Evolutionary conservation across 1,140 invertebrate genomes (phyloP).

Genomic region (Agrilus planipennis): DNA sequence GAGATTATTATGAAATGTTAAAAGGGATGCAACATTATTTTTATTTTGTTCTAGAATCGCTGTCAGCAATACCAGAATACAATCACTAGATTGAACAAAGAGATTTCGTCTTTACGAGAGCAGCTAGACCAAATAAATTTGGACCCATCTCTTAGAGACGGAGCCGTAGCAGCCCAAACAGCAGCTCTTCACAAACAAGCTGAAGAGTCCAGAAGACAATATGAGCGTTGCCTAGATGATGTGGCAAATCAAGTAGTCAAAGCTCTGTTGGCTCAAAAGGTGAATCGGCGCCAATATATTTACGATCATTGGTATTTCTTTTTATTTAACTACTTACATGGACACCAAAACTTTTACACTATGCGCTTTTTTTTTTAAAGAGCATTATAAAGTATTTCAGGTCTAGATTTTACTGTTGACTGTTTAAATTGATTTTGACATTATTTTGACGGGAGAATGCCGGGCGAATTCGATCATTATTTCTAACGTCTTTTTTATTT

Average conservation of each 20-base stretch:
- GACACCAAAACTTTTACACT: too few relatives aligned
- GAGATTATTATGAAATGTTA: not conserved
- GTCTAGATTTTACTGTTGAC: too few relatives aligned
- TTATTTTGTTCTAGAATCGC: slow-evolving; percentile 46
- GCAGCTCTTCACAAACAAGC: slow-evolving; percentile 38
- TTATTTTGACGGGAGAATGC: too few relatives aligned
- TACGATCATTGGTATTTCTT: too few relatives aligned
- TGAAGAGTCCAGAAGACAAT: slow-evolving; percentile 55
- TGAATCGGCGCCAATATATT: too few relatives aligned
- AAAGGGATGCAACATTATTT: slow-evolving; percentile 5
- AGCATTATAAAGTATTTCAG: too few relatives aligned
- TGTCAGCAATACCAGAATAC: slow-evolving; percentile 61
- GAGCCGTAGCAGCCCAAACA: slow-evolving; percentile 39
- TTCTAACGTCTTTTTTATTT: too few relatives aligned
- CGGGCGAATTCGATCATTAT: too few relatives aligned
- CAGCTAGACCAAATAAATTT: slow-evolving; percentile 49
- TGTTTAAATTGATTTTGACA: too few relatives aligned
- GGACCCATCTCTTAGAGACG: slow-evolving; percentile 38
- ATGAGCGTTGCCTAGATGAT: slow-evolving; percentile 64
- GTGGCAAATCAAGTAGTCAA: slow-evolving; percentile 70
- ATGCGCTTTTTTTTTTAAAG: too few relatives aligned
- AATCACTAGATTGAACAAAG: slow-evolving; percentile 54
- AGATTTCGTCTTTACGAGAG: slow-evolving; percentile 60
- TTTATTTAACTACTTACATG: too few relatives aligned
- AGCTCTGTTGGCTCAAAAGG: slow-evolving; percentile 72